Conservation (phyloP, 2,113 vertebrate species). For the Macroglossus sobrinus region DNA sequence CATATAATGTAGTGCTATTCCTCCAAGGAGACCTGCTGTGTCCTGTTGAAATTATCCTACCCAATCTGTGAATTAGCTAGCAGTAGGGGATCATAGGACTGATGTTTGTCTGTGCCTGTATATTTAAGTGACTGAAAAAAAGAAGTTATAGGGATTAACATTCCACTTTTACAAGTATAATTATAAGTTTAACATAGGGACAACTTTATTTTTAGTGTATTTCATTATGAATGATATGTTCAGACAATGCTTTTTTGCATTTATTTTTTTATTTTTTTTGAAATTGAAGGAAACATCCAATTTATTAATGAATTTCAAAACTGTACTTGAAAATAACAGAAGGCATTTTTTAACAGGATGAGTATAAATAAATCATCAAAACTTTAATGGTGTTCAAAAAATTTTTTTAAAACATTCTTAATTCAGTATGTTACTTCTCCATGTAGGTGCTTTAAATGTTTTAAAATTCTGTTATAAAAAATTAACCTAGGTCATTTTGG, state of each 20-base stretch:
- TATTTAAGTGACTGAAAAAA: slow-evolving; percentile 49
- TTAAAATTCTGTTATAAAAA: slow-evolving; percentile 34
- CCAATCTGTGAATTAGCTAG: slow-evolving; percentile 10
- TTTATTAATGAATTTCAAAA: slow-evolving; percentile 40
- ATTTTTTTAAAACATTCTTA: slow-evolving; percentile 5
- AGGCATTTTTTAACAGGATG: slow-evolving; percentile 15
- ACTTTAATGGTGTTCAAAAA: neutral
- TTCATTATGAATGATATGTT: slow-evolving; percentile 28
- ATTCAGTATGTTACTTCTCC: neutral
- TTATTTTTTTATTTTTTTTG: slow-evolving; percentile 40
- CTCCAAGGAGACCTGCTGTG: neutral
- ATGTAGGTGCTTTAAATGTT: slow-evolving; percentile 22
- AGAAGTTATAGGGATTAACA: neutral
- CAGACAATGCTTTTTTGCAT: slow-evolving; percentile 14
- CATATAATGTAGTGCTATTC: slow-evolving; percentile 5
- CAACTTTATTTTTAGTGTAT: slow-evolving; percentile 37
- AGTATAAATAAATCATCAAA: neutral
- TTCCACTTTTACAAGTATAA: slow-evolving; percentile 42
- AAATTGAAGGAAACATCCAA: slow-evolving; percentile 38
- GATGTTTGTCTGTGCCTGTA: slow-evolving; percentile 15
- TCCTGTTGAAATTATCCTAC: slow-evolving; percentile 33
- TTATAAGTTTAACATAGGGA: slow-evolving; percentile 39
- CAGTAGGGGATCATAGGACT: neutral
- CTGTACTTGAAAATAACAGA: slow-evolving; percentile 21
- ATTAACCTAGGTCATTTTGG: neutral